These are phyloP conservation scores for Nasonia longicornis DNA, from an alignment of 1,140 invertebrate genomes.

Conservation along the genomic window DNA sequence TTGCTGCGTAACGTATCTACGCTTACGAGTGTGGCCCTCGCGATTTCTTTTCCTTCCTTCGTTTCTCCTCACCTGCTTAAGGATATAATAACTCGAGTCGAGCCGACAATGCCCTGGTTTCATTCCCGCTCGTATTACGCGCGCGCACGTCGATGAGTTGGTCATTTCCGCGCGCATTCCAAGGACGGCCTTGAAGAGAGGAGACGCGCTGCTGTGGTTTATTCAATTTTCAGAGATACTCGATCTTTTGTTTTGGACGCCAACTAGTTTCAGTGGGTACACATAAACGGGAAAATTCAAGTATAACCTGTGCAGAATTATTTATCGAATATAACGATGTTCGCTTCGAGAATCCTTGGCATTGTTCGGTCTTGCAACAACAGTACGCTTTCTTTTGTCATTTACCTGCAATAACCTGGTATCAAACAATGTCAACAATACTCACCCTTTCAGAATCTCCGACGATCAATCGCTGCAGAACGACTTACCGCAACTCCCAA, in stretches of 20 bases:
- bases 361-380: not conserved
- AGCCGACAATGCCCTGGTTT: conserved; percentile 35
- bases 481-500: not conserved
- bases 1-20: not conserved
- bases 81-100: conserved; percentile 10
- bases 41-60: conserved; percentile 16
- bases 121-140: conserved; percentile 30
- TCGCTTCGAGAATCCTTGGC: not conserved
- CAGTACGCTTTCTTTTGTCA: no score
- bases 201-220: not conserved
- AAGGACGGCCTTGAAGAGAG: not conserved
- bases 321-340: not conserved
- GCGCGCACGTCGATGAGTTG: conserved; percentile 26
- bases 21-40: conserved; percentile 11
- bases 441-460: not conserved
- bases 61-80: conserved; percentile 38
- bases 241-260: not conserved
- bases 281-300: not conserved
- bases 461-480: not conserved
- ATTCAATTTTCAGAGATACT: not conserved
- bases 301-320: not conserved
- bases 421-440: no score
- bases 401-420: no score
- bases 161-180: conserved; percentile 27
- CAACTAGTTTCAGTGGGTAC: not conserved